Percentiles rank a stretch among this genome's conserved stretches.
phyloP scores from a whole-genome alignment of 23 tunicate species.

The Trididemnum miniatum region DNA sequence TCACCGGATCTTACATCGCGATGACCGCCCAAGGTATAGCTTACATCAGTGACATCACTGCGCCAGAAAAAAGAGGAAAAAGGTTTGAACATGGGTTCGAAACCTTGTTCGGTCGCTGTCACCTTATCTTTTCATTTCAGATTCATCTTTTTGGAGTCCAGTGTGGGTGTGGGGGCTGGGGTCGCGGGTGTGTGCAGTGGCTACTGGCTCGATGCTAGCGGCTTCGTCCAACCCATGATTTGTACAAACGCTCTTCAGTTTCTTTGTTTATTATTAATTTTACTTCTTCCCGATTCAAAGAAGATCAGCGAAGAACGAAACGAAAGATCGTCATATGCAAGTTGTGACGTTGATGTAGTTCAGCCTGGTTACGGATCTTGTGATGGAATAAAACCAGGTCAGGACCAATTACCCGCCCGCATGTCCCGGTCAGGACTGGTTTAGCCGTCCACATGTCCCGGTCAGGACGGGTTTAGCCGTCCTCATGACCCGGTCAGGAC shows the following conservation, averaged over 20 bases:
- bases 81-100: too few species aligned
- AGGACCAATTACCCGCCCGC: too few species aligned
- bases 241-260: constrained; percentile 2
- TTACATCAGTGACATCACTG: constrained; percentile 75
- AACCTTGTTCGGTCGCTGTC: not conserved
- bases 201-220: constrained; percentile 70
- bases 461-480: too few species aligned
- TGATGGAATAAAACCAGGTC: not conserved
- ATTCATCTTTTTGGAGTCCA: constrained; percentile 65
- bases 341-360: too few species aligned
- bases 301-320: not conserved
- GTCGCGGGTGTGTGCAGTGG: constrained; percentile 70
- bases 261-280: constrained; percentile 27
- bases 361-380: not conserved
- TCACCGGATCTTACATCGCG: constrained; percentile 70
- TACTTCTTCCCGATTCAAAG: constrained; percentile 51
- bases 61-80: constrained; percentile 45
- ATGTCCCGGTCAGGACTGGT: too few species aligned
- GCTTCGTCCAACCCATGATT: constrained; percentile 60
- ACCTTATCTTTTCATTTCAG: constrained; percentile 21
- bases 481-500: too few species aligned
- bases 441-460: too few species aligned
- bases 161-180: constrained; percentile 78
- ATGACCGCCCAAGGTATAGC: constrained; percentile 70
- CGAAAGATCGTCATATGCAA: too few species aligned